phyloP scores from a whole-genome alignment of 2,888 invertebrate genomes.

The Eurois occulta region DNA sequence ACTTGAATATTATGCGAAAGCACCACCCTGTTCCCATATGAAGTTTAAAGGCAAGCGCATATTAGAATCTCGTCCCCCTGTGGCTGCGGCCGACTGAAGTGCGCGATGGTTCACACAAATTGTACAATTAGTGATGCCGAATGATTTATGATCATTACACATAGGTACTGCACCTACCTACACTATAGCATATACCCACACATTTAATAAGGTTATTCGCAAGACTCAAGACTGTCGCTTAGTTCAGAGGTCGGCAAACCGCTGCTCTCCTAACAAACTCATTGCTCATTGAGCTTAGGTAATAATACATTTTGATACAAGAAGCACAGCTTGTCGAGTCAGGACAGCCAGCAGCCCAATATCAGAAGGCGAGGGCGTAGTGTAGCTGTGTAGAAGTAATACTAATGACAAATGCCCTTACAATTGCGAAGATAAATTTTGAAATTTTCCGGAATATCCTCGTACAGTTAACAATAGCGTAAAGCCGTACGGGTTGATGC shows the following conservation, averaged over 20 bases:
- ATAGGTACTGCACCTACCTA: neutral
- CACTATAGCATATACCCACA: neutral
- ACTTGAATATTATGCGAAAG: conserved; percentile 11
- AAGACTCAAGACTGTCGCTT: neutral
- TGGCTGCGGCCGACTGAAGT: neutral
- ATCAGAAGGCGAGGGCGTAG: neutral
- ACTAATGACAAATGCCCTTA: neutral
- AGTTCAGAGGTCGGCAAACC: neutral
- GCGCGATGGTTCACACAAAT: neutral
- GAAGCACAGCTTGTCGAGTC: neutral
- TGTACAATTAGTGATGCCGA: neutral
- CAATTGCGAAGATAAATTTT: neutral
- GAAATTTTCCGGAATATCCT: neutral
- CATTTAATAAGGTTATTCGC: conserved; percentile 5
- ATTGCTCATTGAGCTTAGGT: neutral
- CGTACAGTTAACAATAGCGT: neutral
- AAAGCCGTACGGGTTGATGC: neutral
- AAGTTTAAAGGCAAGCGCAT: conserved; percentile 7
- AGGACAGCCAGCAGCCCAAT: neutral
- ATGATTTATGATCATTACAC: neutral
- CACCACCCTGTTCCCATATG: neutral
- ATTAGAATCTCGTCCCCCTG: neutral
- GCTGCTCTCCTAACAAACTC: neutral
- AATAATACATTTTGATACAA: neutral
- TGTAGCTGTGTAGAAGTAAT: neutral